Evolutionary conservation across 2,113 vertebrate species (phyloP).

Genomic region (Hippocampus guttulatus): DNA sequence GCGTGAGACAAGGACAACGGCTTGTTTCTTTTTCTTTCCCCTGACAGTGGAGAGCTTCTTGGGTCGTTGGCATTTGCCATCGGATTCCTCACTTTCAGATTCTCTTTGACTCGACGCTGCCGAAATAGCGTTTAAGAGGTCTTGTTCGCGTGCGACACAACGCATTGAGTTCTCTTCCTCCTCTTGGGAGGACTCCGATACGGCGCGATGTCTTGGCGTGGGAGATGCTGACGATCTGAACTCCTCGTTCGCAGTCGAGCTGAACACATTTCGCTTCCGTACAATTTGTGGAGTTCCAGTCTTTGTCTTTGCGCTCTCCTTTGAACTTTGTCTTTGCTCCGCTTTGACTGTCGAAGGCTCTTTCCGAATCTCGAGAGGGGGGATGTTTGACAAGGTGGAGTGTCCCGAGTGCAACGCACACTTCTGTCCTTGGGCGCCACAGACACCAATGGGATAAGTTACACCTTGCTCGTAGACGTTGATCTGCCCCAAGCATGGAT

Average conservation of each 20-base stretch:
- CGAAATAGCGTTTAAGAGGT: slow-evolving; percentile 62
- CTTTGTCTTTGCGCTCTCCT: slow-evolving; percentile 41
- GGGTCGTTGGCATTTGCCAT: slow-evolving; percentile 24
- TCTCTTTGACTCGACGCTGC: slow-evolving; percentile 63
- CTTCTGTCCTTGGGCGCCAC: slow-evolving; percentile 60
- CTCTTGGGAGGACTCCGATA: slow-evolving; percentile 65
- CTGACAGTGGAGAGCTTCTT: slow-evolving; percentile 39
- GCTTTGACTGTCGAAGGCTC: slow-evolving; percentile 46
- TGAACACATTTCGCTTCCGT: slow-evolving; percentile 64
- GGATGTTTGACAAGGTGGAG: slow-evolving; percentile 44
- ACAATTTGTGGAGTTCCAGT: slow-evolving; percentile 51
- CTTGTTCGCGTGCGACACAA: slow-evolving; percentile 59
- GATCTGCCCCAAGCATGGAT: slow-evolving; percentile 60
- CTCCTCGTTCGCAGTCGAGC: slow-evolving; percentile 58
- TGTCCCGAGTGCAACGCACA: slow-evolving; percentile 67
- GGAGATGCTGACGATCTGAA: slow-evolving; percentile 39
- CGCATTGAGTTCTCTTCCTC: slow-evolving; percentile 60
- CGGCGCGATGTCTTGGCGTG: slow-evolving; percentile 28
- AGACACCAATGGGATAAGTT: slow-evolving; percentile 64
- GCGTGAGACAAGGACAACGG: slow-evolving; percentile 51
- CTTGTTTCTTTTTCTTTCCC: slow-evolving; percentile 48
- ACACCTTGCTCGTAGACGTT: slow-evolving; percentile 57
- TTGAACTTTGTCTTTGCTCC: slow-evolving; percentile 25
- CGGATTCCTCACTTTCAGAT: slow-evolving; percentile 60
- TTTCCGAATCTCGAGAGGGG: slow-evolving; percentile 57